These are phyloP conservation scores for Lithobates pipiens DNA, from an alignment of 2,797 vertebrate species.

Conservation along the genomic window DNA sequence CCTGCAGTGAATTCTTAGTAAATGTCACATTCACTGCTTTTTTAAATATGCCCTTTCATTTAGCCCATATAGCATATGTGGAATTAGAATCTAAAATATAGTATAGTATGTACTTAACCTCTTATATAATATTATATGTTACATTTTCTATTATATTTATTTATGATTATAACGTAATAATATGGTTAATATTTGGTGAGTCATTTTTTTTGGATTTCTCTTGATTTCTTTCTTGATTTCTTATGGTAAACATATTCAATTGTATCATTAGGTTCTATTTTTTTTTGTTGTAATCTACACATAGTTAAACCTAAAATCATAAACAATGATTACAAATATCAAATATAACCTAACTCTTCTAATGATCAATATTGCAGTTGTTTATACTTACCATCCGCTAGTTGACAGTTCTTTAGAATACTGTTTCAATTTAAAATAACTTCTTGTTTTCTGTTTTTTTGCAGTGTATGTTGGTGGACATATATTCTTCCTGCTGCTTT, in stretches of 20 bases:
- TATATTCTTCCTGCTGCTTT: conserved; percentile 74
- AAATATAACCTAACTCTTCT: neutral
- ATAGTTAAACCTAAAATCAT: neutral
- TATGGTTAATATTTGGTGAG: conserved; percentile 47
- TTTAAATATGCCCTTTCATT: too few relatives aligned
- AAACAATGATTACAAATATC: too few relatives aligned
- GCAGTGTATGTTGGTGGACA: conserved; percentile 79
- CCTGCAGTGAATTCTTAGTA: too few relatives aligned
- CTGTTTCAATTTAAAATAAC: conserved; percentile 76
- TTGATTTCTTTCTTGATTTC: too few relatives aligned
- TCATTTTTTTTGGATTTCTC: conserved; percentile 17
- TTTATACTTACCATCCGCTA: conserved; percentile 35
- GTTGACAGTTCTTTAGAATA: conserved; percentile 39
- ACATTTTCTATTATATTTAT: neutral
- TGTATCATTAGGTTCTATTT: neutral
- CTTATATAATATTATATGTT: neutral
- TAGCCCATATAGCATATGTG: too few relatives aligned
- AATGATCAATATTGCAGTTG: neutral
- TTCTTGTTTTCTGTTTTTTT: conserved; percentile 84
- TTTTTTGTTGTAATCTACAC: neutral
- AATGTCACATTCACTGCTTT: too few relatives aligned
- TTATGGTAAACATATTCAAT: neutral
- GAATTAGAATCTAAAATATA: too few relatives aligned
- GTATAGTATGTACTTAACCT: neutral
- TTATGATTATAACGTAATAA: neutral